phyloP scores from a whole-genome alignment of 30 jellyfish, hydroid and myxozoan genomes.

The Catostylus mosaicus region DNA sequence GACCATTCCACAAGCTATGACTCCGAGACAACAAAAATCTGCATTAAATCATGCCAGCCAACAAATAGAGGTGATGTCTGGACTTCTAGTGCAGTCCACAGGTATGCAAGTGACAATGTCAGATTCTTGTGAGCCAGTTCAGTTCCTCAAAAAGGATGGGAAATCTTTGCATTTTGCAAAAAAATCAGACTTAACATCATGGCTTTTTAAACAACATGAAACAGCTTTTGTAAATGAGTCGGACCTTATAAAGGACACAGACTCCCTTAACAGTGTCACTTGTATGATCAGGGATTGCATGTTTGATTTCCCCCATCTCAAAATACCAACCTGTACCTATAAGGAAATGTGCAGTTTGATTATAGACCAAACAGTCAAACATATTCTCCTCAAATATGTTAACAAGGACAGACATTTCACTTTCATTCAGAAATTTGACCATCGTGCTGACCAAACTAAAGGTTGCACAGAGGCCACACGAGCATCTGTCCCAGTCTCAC shows the following conservation, averaged over 20 bases:
- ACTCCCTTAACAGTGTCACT: constrained; percentile 19
- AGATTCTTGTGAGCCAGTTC: constrained; percentile 25
- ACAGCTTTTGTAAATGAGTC: constrained; percentile 29
- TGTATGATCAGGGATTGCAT: constrained; percentile 70
- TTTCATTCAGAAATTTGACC: constrained; percentile 47
- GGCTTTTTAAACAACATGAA: constrained; percentile 28
- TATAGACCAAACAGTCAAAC: constrained; percentile 27
- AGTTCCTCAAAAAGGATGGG: constrained; percentile 55
- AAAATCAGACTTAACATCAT: constrained; percentile 49
- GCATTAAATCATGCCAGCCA: constrained; percentile 43
- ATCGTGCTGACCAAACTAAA: constrained; percentile 54
- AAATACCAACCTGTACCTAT: constrained; percentile 56
- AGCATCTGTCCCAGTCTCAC: constrained; percentile 52
- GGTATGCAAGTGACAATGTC: constrained; percentile 57
- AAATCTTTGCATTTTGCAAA: constrained; percentile 46
- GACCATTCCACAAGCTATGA: constrained; percentile 30
- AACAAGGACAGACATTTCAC: constrained; percentile 43
- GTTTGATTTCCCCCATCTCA: constrained; percentile 30
- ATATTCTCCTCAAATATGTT: constrained; percentile 25
- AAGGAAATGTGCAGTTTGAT: constrained; percentile 37
- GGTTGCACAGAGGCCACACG: constrained; percentile 59
- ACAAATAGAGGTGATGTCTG: constrained; percentile 58
- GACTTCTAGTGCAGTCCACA: constrained; percentile 42
- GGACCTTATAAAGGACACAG: not conserved
- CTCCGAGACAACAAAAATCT: constrained; percentile 32